Conservation (phyloP, 1,140 invertebrate genomes). For the Drosophila cardini region DNA sequence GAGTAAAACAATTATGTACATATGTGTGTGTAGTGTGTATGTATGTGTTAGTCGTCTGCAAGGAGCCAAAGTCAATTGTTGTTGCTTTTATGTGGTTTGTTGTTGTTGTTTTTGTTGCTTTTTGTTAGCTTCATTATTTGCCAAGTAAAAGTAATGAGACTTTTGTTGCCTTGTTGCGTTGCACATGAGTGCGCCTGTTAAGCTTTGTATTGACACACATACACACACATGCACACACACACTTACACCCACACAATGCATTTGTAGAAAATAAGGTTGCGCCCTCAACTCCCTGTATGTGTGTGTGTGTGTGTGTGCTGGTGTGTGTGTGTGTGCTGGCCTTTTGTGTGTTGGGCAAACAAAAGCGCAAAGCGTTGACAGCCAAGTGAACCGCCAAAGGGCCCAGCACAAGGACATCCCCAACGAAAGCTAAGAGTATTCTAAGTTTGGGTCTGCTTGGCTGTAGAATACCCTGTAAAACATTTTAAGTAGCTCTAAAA, state of each 20-base stretch:
- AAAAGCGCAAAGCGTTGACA: conserved; percentile 75
- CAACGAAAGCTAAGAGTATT: conserved; percentile 5
- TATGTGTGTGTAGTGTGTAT: neutral
- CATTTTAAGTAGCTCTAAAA: too few species aligned
- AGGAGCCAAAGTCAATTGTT: conserved; percentile 69
- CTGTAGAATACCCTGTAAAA: neutral
- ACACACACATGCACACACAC: conserved; percentile 17
- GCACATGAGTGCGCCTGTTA: conserved; percentile 78
- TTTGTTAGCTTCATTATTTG: conserved; percentile 79
- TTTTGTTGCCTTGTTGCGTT: conserved; percentile 82
- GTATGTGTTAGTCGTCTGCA: conserved; percentile 29
- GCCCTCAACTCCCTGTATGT: conserved; percentile 28
- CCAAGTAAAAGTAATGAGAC: conserved; percentile 83
- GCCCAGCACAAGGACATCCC: conserved; percentile 6
- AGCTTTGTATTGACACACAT: conserved; percentile 64
- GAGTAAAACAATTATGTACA: conserved; percentile 19
- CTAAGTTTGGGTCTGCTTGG: neutral
- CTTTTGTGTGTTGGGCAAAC: conserved; percentile 78
- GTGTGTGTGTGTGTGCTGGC: conserved; percentile 41
- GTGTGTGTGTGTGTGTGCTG: conserved; percentile 26
- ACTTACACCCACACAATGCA: conserved; percentile 36
- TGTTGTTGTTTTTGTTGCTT: conserved; percentile 34
- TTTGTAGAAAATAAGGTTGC: conserved; percentile 55
- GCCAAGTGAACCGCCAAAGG: conserved; percentile 47
- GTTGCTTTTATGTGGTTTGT: conserved; percentile 14